Evolutionary conservation across 2,113 vertebrate genomes (phyloP), one percentile per base, ranked within the genome.

Genomic region (Ramphastos sulfuratus): DNA sequence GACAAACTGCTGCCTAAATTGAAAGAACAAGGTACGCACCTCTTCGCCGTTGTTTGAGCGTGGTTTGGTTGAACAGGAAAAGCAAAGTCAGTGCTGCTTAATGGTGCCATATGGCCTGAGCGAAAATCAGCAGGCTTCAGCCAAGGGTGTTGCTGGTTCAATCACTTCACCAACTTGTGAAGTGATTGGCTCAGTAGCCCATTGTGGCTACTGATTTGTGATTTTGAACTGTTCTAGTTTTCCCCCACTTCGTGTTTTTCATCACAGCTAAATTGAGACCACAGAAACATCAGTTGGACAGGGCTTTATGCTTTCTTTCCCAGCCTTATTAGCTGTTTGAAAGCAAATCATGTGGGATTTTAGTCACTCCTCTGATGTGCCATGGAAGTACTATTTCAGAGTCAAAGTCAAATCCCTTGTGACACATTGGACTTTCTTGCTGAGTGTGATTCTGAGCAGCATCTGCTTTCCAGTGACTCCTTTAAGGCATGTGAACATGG

Each of bases 1-100:
- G 98, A 99, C 96, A 99, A 99, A 88, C 93, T 99, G 67, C 97
- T 99, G 6, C 99, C 99, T 1, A 99, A 99, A 74, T 87, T 99
- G 93, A 99, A 99, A 94, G 97, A 98, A 55, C 99, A 99, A 98
- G 98, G 99, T 99, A 95, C 31, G 85, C 11, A 0, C 74, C 52
- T 82, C 2, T 0, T 44, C 18, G 59, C 13, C 33, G 13, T 16
- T 1, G 23, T 46, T 64, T 14, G n/a, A 55, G 35, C 23, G 25
- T 5, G 70, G 78, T 58, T 75, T 71, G 8, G 23, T 48, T 92
- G 58, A 19, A 10, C 2, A 7, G 17, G 35, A 61, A 60, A 78
- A 65, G 13, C 17, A 4, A 65, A 30, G n/a, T 56, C 14, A 3
- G 27, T 9, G 46, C 52, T 71, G 4, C 7, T 25, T 48, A 23